Base-by-base conservation (phyloP, 1,140 invertebrate genomes). In the Arion vulgaris region DNA sequence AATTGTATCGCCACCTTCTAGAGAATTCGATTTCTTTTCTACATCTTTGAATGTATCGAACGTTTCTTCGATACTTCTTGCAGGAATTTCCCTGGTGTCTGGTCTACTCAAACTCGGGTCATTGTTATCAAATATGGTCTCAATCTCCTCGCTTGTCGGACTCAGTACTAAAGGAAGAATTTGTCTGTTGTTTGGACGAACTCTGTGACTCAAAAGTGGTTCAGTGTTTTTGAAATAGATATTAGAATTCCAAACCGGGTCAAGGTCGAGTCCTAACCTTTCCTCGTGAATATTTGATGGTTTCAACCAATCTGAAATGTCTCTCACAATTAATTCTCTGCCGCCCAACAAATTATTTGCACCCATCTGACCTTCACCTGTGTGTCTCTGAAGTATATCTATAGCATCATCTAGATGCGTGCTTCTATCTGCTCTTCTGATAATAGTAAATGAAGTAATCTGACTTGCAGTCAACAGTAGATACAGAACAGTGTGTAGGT, bases 371-470 rank as follows among this genome's bases (percentile, higher is more conserved):
- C 85, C n/a, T n/a, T n/a, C n/a, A 49, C 32, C 80, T n/a, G n/a
- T 51, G 51, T 84, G 82, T 7, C 85, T 76, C 49, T 85, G 82
- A 9, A 85, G 77, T 23, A 84, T 62, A 68, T 71, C 68, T 28
- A 83, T 71, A 49, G 85, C 85, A 9, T 83, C 57, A 0, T 75
- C 66, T 32, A 84, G 71, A 45, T 83, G 82, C 9, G 82, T 41
- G 74, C 66, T 79, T 1, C 74, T 49, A 15, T 51, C 75, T 9
- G 38, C 13, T 38, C 80, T 36, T 36, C 80, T 62, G 23, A 53
- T 53, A n/a, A 85, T 72, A n/a, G 41, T 51, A 66, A 85, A 85
- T 2, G 80, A 77, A 28, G 38, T 73, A 57, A 85, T 82, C 71
- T 83, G 77, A 57, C 72, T 17, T 0, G 53, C 15, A 0, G 68